These are phyloP conservation scores for Lamellibrachia columna DNA, from an alignment of 2,888 invertebrate genomes.

Conservation along the genomic window DNA sequence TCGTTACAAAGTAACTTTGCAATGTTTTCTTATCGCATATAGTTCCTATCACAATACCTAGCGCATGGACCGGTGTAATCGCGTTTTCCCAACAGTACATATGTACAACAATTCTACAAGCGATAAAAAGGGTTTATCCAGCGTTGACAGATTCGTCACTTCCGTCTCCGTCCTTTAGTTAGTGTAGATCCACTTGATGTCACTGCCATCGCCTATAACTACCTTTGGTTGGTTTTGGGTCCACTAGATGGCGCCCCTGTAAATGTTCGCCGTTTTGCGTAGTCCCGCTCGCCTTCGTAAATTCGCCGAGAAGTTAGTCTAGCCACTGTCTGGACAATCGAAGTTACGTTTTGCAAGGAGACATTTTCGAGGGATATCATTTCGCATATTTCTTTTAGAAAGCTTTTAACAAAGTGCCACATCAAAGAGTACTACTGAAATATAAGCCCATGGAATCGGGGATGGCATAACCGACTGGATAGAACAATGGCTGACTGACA, in stretches of 20 bases:
- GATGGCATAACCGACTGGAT: no score
- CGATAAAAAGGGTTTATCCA: not conserved
- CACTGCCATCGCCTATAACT: not conserved
- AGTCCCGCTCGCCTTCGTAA: no score
- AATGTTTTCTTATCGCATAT: not conserved
- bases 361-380: no score
- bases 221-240: not conserved
- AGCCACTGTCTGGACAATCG: no score
- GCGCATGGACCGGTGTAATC: not conserved
- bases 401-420: no score
- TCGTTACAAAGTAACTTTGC: not conserved
- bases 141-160: conserved; percentile 11
- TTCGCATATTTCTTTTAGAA: no score
- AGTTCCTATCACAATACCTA: not conserved
- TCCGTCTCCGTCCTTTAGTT: not conserved
- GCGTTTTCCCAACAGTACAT: not conserved
- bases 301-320: no score
- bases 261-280: not conserved
- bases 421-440: no score
- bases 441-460: no score
- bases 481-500: no score
- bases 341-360: no score
- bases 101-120: not conserved
- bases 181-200: not conserved
- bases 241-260: not conserved